These are phyloP conservation scores for Porites cylindrica DNA, from an alignment of 92 coral and sea anemone genomes.

Conservation along the genomic window DNA sequence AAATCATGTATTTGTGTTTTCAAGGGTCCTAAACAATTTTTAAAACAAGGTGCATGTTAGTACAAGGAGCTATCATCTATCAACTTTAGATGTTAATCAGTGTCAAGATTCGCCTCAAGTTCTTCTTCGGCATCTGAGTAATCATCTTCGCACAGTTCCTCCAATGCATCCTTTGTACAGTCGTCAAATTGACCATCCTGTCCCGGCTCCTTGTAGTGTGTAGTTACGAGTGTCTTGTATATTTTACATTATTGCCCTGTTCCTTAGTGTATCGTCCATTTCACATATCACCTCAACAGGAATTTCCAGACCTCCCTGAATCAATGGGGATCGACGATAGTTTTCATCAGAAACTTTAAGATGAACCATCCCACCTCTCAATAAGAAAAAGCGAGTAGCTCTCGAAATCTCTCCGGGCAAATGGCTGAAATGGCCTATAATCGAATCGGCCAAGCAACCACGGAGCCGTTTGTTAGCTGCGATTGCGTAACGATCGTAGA, in stretches of 20 bases:
- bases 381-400: too few species aligned
- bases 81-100: constrained; percentile 70
- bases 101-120: constrained; percentile 67
- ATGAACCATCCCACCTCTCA: background rate
- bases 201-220: constrained; percentile 21
- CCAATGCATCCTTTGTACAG: constrained; percentile 51
- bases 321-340: constrained; percentile 47
- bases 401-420: too few species aligned
- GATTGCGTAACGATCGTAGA: too few species aligned
- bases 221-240: constrained; percentile 19
- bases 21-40: constrained; percentile 53
- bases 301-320: constrained; percentile 56
- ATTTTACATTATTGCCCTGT: constrained; percentile 45
- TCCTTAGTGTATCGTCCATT: constrained; percentile 40
- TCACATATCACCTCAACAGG: constrained; percentile 47
- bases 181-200: constrained; percentile 20
- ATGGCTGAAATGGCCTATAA: too few species aligned
- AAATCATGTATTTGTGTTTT: constrained; percentile 58
- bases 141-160: constrained; percentile 51
- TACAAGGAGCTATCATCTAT: constrained; percentile 71
- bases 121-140: constrained; percentile 65
- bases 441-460: too few species aligned
- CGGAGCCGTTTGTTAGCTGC: too few species aligned
- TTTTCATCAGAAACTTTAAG: constrained; percentile 45
- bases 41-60: constrained; percentile 46